Evolutionary conservation across 2,113 vertebrate species (phyloP).

Genomic region (Pelodiscus sinensis): DNA sequence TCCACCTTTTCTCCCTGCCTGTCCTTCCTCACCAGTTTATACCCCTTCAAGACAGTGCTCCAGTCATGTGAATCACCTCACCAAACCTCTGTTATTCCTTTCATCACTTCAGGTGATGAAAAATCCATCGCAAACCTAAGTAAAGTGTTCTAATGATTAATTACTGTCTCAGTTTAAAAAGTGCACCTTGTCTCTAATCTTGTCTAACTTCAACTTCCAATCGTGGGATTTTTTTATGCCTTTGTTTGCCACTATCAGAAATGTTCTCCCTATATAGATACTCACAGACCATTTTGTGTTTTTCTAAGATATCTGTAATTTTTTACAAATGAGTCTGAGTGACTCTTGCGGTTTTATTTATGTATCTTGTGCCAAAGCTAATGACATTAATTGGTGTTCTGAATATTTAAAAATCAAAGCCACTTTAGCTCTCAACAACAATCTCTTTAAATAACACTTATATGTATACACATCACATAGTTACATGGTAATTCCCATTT

Average conservation of each 20-base stretch:
- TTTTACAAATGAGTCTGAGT: not conserved
- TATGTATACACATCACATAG: not conserved
- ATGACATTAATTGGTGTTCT: not conserved
- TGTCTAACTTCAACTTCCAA: not conserved
- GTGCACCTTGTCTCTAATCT: not conserved
- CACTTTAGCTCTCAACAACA: not conserved
- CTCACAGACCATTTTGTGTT: not conserved
- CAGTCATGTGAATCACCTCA: no score
- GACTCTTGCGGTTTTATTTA: constrained; percentile 2
- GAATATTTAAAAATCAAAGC: not conserved
- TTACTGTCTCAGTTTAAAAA: not conserved
- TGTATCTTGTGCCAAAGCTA: not conserved
- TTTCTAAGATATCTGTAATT: not conserved
- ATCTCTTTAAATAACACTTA: not conserved
- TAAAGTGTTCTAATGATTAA: not conserved
- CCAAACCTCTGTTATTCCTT: no score
- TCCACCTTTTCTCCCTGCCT: no score
- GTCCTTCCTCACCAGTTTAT: no score
- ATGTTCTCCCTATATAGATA: not conserved
- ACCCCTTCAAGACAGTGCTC: no score
- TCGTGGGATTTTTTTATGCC: not conserved
- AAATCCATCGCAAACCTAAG: not conserved
- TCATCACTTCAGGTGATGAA: not conserved
- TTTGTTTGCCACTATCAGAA: not conserved
- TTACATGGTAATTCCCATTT: not conserved